Conservation (phyloP, 2,888 invertebrate genomes). For the Hylaea fasciaria region DNA sequence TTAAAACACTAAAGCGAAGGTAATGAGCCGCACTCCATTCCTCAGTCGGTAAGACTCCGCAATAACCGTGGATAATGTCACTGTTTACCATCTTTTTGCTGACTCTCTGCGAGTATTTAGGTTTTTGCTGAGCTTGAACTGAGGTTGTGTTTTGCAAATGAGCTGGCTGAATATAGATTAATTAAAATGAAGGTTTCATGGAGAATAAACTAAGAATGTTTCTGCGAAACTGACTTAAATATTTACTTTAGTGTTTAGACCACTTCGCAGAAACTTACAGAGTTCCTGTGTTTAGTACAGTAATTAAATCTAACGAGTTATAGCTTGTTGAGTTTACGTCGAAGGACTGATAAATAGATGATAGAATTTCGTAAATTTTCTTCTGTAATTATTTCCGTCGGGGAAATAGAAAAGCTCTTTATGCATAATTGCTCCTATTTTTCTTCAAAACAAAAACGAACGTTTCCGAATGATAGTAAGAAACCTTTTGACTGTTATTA, state of each 20-base stretch:
- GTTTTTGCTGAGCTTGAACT: slow-evolving; percentile 14
- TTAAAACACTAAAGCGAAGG: neutral
- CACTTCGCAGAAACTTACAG: no score
- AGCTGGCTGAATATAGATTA: slow-evolving; percentile 4
- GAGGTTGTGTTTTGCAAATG: slow-evolving; percentile 6
- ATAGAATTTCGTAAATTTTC: no score
- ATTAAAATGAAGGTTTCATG: slow-evolving; percentile 7
- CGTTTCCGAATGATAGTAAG: neutral
- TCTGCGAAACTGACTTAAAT: no score
- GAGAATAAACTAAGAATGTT: neutral
- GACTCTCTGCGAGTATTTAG: slow-evolving; percentile 10
- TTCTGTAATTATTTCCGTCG: no score
- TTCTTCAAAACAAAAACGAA: neutral
- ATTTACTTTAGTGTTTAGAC: no score
- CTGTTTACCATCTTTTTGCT: slow-evolving; percentile 16
- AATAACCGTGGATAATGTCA: slow-evolving; percentile 17
- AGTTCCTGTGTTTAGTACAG: no score
- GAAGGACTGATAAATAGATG: no score
- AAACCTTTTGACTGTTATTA: no score
- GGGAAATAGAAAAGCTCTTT: neutral
- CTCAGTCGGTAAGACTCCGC: slow-evolving; percentile 11
- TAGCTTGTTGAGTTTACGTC: no score
- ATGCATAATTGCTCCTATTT: neutral
- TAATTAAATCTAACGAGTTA: no score
- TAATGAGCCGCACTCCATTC: slow-evolving; percentile 23